phyloP scores from a whole-genome alignment of 2,797 vertebrate genomes.

The Hafferia zeledoni region DNA sequence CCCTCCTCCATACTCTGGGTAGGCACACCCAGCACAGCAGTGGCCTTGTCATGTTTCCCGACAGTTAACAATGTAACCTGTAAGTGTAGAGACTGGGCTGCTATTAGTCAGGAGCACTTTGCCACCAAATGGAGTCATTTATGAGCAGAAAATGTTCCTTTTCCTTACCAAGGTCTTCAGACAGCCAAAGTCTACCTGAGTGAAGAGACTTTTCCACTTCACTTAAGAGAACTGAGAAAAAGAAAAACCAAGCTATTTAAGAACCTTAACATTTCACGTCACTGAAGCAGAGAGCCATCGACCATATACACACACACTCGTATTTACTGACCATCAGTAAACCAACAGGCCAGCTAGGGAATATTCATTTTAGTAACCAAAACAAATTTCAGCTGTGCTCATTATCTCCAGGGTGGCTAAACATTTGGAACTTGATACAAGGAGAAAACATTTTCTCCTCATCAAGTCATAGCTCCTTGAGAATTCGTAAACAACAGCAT shows the following conservation, averaged over 20 bases:
- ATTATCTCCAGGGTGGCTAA: not conserved
- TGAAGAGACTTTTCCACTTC: not conserved
- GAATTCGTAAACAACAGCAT: conserved; percentile 11
- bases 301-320: not conserved
- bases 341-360: not conserved
- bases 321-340: not conserved
- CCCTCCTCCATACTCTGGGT: rapidly evolving
- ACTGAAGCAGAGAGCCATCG: not conserved
- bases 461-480: conserved; percentile 14
- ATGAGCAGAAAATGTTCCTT: not conserved
- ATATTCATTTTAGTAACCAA: conserved; percentile 1
- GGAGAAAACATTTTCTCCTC: conserved; percentile 31
- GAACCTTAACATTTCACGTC: not conserved
- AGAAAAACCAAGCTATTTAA: not conserved
- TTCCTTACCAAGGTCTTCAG: not conserved
- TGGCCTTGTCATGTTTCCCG: not conserved
- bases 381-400: conserved; percentile 2
- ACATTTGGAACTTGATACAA: not conserved
- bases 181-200: not conserved
- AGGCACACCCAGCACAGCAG: not conserved
- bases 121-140: not conserved
- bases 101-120: not conserved
- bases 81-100: not conserved
- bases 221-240: not conserved
- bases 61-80: rapidly evolving